Evolutionary conservation across 2,888 invertebrate species (phyloP).

Genomic region (Nymphalis polychloros): DNA sequence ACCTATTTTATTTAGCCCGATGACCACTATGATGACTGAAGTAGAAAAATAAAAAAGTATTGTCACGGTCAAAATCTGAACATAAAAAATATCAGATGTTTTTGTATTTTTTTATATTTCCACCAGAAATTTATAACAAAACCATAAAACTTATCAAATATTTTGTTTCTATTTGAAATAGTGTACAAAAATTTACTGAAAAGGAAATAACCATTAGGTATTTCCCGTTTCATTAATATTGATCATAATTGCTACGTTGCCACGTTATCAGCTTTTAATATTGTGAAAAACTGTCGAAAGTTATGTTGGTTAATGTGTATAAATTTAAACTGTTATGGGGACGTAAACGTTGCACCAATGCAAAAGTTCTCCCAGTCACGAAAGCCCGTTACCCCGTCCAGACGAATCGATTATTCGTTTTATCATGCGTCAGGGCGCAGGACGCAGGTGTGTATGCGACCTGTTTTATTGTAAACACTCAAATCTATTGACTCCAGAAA

Average conservation of each 20-base stretch:
- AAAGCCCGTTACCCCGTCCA: constrained; percentile 58
- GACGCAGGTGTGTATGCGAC: constrained; percentile 61
- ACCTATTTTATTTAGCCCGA: too few species aligned
- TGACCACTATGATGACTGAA: too few species aligned
- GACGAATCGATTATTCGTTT: constrained; percentile 73
- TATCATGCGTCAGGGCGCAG: constrained; percentile 54
- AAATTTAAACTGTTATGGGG: constrained; percentile 4
- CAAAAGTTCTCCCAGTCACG: constrained; percentile 66
- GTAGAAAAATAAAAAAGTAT: too few species aligned
- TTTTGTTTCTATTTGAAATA: not conserved
- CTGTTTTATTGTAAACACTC: constrained; percentile 51
- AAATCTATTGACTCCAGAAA: constrained; percentile 22
- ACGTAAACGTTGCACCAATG: constrained; percentile 57
- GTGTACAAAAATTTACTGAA: not conserved
- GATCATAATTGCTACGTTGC: not conserved
- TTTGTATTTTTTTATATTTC: too few species aligned
- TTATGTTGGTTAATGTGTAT: constrained; percentile 5
- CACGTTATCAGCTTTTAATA: constrained; percentile 1
- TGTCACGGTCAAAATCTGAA: too few species aligned
- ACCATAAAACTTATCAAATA: not conserved
- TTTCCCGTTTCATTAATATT: constrained; percentile 1
- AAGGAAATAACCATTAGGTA: constrained; percentile 3
- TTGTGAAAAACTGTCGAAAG: constrained; percentile 8
- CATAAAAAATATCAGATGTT: too few species aligned
- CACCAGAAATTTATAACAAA: not conserved